Evolutionary conservation across 2,797 vertebrate species (phyloP), one percentile per base, ranked within the genome.

Genomic region (Cygnus olor): DNA sequence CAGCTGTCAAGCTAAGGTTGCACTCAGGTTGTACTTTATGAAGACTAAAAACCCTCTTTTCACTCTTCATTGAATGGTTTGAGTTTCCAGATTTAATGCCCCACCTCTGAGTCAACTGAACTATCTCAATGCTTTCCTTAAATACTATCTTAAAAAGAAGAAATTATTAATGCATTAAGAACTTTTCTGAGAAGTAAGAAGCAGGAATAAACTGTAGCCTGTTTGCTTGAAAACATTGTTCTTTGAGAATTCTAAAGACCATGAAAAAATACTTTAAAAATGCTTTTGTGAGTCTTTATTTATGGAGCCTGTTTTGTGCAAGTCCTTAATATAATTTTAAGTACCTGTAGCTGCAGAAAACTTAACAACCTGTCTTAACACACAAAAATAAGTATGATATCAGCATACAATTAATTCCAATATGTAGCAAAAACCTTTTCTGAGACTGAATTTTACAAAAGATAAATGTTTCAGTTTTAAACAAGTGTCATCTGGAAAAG

Each of bases 381-480:
- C 18, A 68, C 65, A 54, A 81, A 93, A 88, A 89, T 71, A 74
- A 87, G 68, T 83, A 58, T 84, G 54, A 60, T 85, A 73, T 91
- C 79, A 56, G 42, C 64, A 69, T 89, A 56, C 63, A 84, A 6
- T 92, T 90, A 90, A 73, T 89, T 90, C 22, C 36, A 73, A 24
- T 93, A 28, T 56, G 38, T 56, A 66, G 15, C 61, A 74, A 91
- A 89, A 80, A 69, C 24, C 30, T 78, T 82, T 92, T 92, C 65
- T 7, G 15, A 76, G 58, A 68, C 54, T 71, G 49, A 80, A 74
- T 88, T 94, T 92, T 83, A 79, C 89, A 91, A 73, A 25, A 81
- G 58, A 34, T 83, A 80, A 88, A 71, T 83, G 15, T 78, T 95
- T 95, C 87, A 2, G 4, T 78, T 93, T 93, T 84, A 89, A 90